These are phyloP conservation scores for Leptodactylus fallax DNA, from an alignment of 2,797 vertebrate genomes.

Conservation along the genomic window DNA sequence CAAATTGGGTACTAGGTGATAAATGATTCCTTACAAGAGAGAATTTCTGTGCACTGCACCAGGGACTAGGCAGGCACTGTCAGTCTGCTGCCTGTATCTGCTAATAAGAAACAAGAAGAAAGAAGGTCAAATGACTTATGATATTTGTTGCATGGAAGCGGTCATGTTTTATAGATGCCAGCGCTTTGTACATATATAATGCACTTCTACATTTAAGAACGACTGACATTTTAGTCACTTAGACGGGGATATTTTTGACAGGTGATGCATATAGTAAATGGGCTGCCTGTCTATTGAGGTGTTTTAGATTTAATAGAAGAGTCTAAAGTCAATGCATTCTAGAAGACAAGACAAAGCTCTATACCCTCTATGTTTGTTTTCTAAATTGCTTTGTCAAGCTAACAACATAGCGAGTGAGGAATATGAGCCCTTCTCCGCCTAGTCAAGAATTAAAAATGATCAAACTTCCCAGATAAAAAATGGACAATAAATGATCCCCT, in stretches of 20 bases:
- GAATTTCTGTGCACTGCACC: conserved; percentile 42
- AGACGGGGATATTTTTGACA: conserved; percentile 31
- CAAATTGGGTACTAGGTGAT: conserved; percentile 41
- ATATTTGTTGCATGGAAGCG: conserved; percentile 9
- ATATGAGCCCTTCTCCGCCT: not conserved
- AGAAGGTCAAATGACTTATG: conserved; percentile 47
- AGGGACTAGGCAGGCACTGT: conserved; percentile 31
- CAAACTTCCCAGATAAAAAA: conserved; percentile 2
- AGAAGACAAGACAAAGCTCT: conserved; percentile 12
- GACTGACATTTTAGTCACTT: conserved; percentile 8
- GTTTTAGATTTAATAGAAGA: conserved; percentile 28
- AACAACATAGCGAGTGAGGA: conserved; percentile 5
- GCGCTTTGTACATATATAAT: conserved; percentile 26
- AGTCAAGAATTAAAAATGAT: conserved; percentile 19
- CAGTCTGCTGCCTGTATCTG: conserved; percentile 34
- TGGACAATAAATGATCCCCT: not conserved
- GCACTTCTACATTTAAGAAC: conserved; percentile 29
- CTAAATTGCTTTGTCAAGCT: conserved; percentile 35
- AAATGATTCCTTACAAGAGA: conserved; percentile 42
- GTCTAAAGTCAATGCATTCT: conserved; percentile 33
- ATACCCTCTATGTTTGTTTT: not conserved
- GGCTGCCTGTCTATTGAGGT: conserved; percentile 19
- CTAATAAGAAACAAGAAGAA: conserved; percentile 44
- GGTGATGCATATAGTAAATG: conserved; percentile 23
- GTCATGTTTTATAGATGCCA: conserved; percentile 10